phyloP scores from a whole-genome alignment of 2,888 invertebrate genomes.

The Lasioglossum zephyrum region DNA sequence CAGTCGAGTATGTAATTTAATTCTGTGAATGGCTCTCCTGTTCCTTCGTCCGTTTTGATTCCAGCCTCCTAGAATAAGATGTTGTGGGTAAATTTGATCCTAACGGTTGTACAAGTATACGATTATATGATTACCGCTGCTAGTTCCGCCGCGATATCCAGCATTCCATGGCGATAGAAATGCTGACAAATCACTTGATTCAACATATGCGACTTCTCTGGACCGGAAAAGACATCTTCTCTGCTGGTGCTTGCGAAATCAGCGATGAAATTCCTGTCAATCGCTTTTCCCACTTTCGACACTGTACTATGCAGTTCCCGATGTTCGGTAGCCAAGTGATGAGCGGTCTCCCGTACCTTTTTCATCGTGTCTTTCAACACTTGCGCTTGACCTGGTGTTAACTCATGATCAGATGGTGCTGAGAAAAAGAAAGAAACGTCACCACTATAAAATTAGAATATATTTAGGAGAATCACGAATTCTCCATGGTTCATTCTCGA shows the following conservation, averaged over 20 bases:
- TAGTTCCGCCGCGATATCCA: constrained; percentile 95
- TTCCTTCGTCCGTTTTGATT: constrained; percentile 87
- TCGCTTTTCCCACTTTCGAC: constrained; percentile 98
- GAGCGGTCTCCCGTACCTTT: constrained; percentile 93
- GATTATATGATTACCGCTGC: constrained; percentile 86
- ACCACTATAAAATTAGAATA: neutral
- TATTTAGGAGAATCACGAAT: neutral
- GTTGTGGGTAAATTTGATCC: no score
- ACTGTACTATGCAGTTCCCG: constrained; percentile 92
- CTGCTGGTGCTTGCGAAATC: constrained; percentile 96
- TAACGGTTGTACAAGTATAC: neutral
- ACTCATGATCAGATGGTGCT: constrained; percentile 89
- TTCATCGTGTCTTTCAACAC: constrained; percentile 90
- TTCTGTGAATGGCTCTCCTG: constrained; percentile 92
- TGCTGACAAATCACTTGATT: constrained; percentile 97
- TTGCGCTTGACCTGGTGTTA: constrained; percentile 90
- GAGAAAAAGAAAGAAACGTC: constrained; percentile 36
- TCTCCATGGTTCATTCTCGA: neutral
- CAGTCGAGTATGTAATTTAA: constrained; percentile 95
- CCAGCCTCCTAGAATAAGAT: constrained; percentile 87
- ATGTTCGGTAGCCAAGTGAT: constrained; percentile 94
- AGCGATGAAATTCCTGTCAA: constrained; percentile 96
- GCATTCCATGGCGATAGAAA: constrained; percentile 96
- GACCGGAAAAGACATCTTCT: constrained; percentile 91
- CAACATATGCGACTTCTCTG: constrained; percentile 89